A percentile compares a stretch with the other conserved stretches of the same genome.
phyloP scores from a whole-genome alignment of 23 tunicate genomes.

The Styela clava region DNA sequence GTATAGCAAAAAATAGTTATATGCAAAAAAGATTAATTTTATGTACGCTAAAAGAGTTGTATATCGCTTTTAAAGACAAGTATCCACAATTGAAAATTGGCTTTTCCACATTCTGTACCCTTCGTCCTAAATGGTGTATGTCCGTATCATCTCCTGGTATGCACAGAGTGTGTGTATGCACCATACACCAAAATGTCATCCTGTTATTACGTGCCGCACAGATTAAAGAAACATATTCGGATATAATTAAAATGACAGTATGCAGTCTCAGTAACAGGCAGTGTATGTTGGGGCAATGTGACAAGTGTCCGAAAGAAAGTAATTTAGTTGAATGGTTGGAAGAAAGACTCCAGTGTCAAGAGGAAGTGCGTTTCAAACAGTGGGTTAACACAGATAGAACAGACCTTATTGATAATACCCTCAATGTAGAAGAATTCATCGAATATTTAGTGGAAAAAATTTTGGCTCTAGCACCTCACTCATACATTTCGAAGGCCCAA shows the following conservation, averaged over 20 bases:
- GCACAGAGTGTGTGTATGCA: constrained; percentile 45
- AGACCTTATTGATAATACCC: constrained; percentile 12
- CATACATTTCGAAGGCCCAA: constrained; percentile 36
- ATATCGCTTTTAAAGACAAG: constrained; percentile 19
- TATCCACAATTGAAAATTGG: constrained; percentile 29
- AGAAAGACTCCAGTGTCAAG: constrained; percentile 18
- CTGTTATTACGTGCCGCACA: constrained; percentile 19
- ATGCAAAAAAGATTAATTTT: constrained; percentile 32
- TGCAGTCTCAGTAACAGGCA: constrained; percentile 32
- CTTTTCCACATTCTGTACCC: constrained; percentile 34
- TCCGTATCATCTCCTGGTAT: constrained; percentile 30
- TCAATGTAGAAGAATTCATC: constrained; percentile 35
- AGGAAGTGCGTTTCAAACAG: constrained; percentile 38
- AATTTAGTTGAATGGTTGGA: constrained; percentile 17
- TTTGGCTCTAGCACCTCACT: constrained; percentile 30
- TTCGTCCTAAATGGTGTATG: constrained; percentile 43
- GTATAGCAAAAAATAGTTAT: constrained; percentile 35
- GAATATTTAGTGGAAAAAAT: constrained; percentile 8
- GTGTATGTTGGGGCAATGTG: constrained; percentile 34
- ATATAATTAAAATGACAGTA: constrained; percentile 28
- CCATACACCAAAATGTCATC: constrained; percentile 37
- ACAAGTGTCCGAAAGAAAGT: constrained; percentile 30
- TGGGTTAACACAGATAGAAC: constrained; percentile 40
- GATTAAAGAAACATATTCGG: constrained; percentile 26
- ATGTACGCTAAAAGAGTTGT: constrained; percentile 34